Evolutionary conservation across 2,797 vertebrate genomes (phyloP).

Genomic region (Oryzias dopingdopingensis): DNA sequence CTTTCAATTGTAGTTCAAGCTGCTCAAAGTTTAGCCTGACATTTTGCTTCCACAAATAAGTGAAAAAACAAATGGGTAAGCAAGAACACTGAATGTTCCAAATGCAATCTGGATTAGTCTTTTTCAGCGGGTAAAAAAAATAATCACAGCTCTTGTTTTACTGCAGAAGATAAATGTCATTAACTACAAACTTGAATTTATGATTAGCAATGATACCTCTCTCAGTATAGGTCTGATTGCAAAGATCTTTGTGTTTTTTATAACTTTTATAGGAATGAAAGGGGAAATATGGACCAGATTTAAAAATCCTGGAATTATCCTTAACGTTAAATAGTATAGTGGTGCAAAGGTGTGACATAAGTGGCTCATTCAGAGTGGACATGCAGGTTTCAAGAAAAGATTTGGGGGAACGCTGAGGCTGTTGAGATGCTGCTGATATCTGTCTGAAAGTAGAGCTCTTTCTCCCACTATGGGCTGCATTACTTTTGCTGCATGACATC

Average conservation of each 20-base stretch:
- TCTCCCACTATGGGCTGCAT: background rate
- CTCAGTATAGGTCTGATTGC: slow-evolving; percentile 4
- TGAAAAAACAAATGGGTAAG: too few relatives aligned
- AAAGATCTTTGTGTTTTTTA: background rate
- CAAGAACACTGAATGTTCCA: too few relatives aligned
- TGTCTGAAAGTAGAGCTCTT: slow-evolving; percentile 7
- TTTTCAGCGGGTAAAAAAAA: too few relatives aligned
- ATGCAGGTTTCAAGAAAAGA: slow-evolving; percentile 70
- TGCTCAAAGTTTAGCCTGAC: too few relatives aligned
- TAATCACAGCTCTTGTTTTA: too few relatives aligned
- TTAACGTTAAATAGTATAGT: slow-evolving; percentile 42
- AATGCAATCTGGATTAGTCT: too few relatives aligned
- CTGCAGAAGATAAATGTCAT: too few relatives aligned
- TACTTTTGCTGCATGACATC: slow-evolving; percentile 14
- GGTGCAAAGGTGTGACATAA: slow-evolving; percentile 34
- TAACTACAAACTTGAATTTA: too few relatives aligned
- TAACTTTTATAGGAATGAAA: background rate
- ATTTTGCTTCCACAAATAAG: too few relatives aligned
- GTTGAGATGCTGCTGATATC: slow-evolving; percentile 75
- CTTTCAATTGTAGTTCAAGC: too few relatives aligned
- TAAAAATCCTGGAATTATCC: slow-evolving; percentile 5
- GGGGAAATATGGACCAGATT: slow-evolving; percentile 6
- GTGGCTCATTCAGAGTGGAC: slow-evolving; percentile 55
- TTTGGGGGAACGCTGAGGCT: slow-evolving; percentile 58
- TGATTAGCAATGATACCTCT: background rate